Evolutionary conservation across 2,888 invertebrate species (phyloP), one percentile per base, ranked within the genome.

Genomic region (Drosophila mimetica): DNA sequence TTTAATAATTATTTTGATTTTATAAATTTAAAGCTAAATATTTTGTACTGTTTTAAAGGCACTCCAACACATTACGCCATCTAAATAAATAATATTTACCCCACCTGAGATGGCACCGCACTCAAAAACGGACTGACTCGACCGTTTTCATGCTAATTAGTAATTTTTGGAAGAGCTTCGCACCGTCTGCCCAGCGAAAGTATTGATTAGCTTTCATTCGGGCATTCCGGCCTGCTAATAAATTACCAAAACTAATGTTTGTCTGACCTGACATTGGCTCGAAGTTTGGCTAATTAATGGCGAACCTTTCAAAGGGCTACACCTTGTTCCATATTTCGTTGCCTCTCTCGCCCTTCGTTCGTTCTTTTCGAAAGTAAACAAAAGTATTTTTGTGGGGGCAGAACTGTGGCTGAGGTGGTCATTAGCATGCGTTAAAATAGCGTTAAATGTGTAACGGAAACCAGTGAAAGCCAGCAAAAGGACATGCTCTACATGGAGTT

Each of bases 401-500:
- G 28, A 59, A 30, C 57, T 34, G 30, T n/a, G 50, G 41, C 34
- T 70, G 52, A 32, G 30, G 14, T 18, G 73, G 87, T 79, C 87
- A 82, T 82, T 82, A 82, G 77, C 84, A 76, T 79, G 88, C 88
- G 88, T 88, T 86, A 80, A 85, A 85, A 88, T 83, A 78, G 83
- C 88, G 88, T 85, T 78, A 88, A 88, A 88, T 85, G 84, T 76
- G 81, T 72, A 78, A 75, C 88, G 84, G 88, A 84, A 87, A 71
- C 69, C 34, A 20, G 47, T 32, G 11, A 52, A 28, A 46, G 36
- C 34, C 41, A 7, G 16, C 34, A 9, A 53, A 53, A 52, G 71
- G 71, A 55, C 65, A 60, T 50, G 50, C 47, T 36, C 37, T 9
- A 20, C 53, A 16, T 7, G 22, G 44, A 46, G 30, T 25, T 53